phyloP scores from a whole-genome alignment of 2,113 vertebrate genomes.

The Ailuropoda melanoleuca region DNA sequence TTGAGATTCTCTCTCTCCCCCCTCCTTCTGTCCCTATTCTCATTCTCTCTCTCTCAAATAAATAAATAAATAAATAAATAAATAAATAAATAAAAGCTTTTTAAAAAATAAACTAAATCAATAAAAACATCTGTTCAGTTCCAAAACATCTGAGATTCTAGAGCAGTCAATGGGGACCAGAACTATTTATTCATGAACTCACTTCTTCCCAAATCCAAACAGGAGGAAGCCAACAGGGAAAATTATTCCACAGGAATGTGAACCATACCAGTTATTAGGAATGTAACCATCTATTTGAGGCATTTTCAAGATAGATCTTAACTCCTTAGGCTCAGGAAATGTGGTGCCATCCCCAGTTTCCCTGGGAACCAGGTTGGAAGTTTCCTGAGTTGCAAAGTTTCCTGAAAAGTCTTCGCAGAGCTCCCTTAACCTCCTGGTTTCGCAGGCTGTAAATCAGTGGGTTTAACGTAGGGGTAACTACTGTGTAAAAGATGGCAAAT shows the following conservation, averaged over 20 bases:
- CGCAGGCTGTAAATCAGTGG: slow-evolving; percentile 74
- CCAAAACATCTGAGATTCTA: background rate
- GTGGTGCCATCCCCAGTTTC: background rate
- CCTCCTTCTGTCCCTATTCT: too few relatives aligned
- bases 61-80: too few relatives aligned
- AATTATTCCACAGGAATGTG: background rate
- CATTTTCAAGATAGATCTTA: background rate
- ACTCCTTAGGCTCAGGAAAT: background rate
- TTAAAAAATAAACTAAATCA: too few relatives aligned
- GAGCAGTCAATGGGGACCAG: background rate
- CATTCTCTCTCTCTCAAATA: too few relatives aligned
- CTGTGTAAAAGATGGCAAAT: slow-evolving; percentile 75
- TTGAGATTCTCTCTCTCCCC: too few relatives aligned
- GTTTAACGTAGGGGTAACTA: slow-evolving; percentile 69
- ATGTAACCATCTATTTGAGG: background rate
- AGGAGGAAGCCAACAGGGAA: background rate
- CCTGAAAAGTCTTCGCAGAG: slow-evolving; percentile 42
- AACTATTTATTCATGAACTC: background rate
- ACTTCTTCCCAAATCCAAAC: background rate
- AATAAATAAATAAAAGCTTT: too few relatives aligned
- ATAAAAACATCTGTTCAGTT: background rate
- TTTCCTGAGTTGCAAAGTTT: background rate
- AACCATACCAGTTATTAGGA: background rate
- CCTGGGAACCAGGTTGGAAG: background rate
- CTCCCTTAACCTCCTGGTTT: slow-evolving; percentile 69